Evolutionary conservation across 2,113 vertebrate genomes (phyloP).

Genomic region (Alectura lathami): DNA sequence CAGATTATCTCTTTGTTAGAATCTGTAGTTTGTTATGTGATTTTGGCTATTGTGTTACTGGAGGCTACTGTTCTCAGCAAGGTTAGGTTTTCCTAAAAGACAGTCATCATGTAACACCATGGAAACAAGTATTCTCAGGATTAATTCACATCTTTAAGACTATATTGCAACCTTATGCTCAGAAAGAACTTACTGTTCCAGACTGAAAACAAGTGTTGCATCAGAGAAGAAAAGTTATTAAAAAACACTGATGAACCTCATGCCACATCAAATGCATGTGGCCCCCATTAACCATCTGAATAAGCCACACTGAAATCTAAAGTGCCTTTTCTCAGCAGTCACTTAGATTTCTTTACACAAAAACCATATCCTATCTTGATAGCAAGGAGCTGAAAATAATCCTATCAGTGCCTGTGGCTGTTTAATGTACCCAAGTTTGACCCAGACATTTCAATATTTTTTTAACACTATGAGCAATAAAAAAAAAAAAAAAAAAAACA

Average conservation of each 20-base stretch:
- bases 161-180: slow-evolving; percentile 30
- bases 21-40: neutral
- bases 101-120: neutral
- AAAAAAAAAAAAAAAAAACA: neutral
- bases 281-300: slow-evolving; percentile 24
- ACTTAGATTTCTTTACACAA: slow-evolving; percentile 26
- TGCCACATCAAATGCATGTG: neutral
- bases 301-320: slow-evolving; percentile 37
- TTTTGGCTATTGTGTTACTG: slow-evolving; percentile 16
- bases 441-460: slow-evolving; percentile 65
- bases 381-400: slow-evolving; percentile 15
- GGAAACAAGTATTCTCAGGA: neutral
- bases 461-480: slow-evolving; percentile 40
- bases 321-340: slow-evolving; percentile 34
- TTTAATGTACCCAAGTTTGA: slow-evolving; percentile 40
- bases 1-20: neutral
- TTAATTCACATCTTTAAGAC: slow-evolving; percentile 1
- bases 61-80: slow-evolving; percentile 22
- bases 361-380: neutral
- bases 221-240: slow-evolving; percentile 42
- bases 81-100: neutral
- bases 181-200: slow-evolving; percentile 6
- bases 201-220: slow-evolving; percentile 27
- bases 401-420: neutral
- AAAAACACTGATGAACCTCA: slow-evolving; percentile 13